A percentile compares a stretch with the other conserved stretches of the same genome.
Conservation (phyloP, 2,888 invertebrate species). For the Leistus spinibarbis region DNA sequence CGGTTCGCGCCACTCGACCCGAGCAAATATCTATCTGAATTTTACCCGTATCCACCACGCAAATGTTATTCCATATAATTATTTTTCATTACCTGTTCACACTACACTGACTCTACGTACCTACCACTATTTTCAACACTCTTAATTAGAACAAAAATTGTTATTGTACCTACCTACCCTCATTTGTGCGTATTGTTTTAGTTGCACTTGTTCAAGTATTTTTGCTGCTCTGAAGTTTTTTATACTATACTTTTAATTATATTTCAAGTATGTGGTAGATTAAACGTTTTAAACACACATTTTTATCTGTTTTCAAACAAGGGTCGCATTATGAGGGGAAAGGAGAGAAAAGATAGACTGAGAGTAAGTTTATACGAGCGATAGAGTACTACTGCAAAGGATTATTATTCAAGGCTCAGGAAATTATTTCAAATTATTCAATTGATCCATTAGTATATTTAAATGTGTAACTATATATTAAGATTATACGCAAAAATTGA, state of each 20-base stretch:
- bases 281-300: neutral
- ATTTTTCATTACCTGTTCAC: neutral
- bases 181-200: neutral
- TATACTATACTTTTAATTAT: neutral
- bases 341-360: too few relatives aligned
- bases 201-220: neutral
- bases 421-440: too few relatives aligned
- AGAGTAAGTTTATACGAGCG: too few relatives aligned
- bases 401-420: too few relatives aligned
- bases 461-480: too few relatives aligned
- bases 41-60: neutral
- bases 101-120: neutral
- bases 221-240: too few relatives aligned
- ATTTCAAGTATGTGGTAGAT: neutral
- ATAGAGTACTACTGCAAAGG: too few relatives aligned
- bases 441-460: too few relatives aligned
- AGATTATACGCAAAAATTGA: too few relatives aligned
- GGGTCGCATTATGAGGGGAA: too few relatives aligned
- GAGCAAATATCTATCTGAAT: neutral
- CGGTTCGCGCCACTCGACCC: neutral
- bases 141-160: neutral
- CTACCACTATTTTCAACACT: neutral
- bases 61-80: neutral
- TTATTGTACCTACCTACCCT: neutral
- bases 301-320: too few relatives aligned